phyloP scores from a whole-genome alignment of 2,113 vertebrate species.

The Rattus rattus region DNA sequence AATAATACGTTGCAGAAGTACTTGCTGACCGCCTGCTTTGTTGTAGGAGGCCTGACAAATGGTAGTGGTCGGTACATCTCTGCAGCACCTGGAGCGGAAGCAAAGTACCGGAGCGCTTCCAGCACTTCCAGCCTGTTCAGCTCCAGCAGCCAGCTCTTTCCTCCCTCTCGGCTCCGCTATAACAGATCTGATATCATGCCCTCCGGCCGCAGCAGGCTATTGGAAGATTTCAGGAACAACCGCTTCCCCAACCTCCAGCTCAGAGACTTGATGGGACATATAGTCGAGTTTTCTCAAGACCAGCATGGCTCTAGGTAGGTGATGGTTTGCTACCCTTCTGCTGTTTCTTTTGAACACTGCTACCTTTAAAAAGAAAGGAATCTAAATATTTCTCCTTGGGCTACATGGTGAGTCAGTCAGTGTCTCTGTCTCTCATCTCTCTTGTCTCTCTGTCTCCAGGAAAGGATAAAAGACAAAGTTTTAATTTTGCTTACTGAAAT shows the following conservation, averaged over 20 bases:
- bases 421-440: neutral
- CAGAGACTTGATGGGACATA: slow-evolving; percentile 96
- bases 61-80: slow-evolving; percentile 98
- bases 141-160: slow-evolving; percentile 98
- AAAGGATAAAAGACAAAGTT: neutral
- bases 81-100: slow-evolving; percentile 97
- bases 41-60: slow-evolving; percentile 96
- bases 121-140: slow-evolving; percentile 95
- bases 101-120: slow-evolving; percentile 94
- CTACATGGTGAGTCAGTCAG: neutral
- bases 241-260: slow-evolving; percentile 98
- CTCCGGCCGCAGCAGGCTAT: slow-evolving; percentile 94
- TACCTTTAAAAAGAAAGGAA: neutral
- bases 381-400: neutral
- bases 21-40: slow-evolving; percentile 86
- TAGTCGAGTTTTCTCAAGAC: slow-evolving; percentile 98
- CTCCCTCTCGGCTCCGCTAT: slow-evolving; percentile 95
- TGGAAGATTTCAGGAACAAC: slow-evolving; percentile 98
- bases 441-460: too few species aligned
- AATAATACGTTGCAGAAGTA: neutral
- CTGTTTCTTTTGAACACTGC: slow-evolving; percentile 35
- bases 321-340: neutral
- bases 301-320: slow-evolving; percentile 97
- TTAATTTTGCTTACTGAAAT: neutral
- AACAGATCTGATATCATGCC: slow-evolving; percentile 98